A percentile compares a stretch with the other conserved stretches of the same genome.
These are phyloP conservation scores for Antedon mediterranea DNA, from an alignment of 53 echinoderm and acorn worm species.

Conservation along the genomic window DNA sequence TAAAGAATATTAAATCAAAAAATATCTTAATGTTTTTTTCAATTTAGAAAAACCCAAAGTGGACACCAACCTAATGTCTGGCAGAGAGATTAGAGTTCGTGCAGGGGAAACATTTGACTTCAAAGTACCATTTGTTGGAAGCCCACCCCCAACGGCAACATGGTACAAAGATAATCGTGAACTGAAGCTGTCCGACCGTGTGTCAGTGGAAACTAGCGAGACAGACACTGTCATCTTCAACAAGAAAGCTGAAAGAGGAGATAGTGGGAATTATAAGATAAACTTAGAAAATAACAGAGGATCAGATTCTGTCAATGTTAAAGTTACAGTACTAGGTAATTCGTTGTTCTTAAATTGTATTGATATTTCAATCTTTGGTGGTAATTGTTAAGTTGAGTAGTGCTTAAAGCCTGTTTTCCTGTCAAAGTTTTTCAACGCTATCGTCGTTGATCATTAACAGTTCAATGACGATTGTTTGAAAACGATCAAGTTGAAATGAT, in stretches of 20 bases:
- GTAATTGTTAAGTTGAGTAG: too few species aligned
- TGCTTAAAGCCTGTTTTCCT: too few species aligned
- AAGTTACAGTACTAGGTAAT: constrained; percentile 77
- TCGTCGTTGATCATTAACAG: too few species aligned
- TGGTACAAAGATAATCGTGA: constrained; percentile 90
- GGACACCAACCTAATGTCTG: constrained; percentile 26
- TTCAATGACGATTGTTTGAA: too few species aligned
- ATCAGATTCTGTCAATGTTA: constrained; percentile 43
- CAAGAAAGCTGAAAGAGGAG: constrained; percentile 48
- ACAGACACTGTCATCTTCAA: constrained; percentile 26
- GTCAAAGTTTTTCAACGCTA: too few species aligned
- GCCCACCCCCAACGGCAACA: constrained; percentile 55
- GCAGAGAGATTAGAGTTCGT: constrained; percentile 54
- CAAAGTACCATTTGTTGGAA: constrained; percentile 60
- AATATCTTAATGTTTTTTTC: not conserved
- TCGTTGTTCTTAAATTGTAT: not conserved
- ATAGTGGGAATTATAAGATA: constrained; percentile 65
- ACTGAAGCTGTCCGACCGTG: constrained; percentile 17
- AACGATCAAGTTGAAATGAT: too few species aligned
- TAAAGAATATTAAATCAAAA: too few species aligned
- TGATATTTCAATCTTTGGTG: too few species aligned
- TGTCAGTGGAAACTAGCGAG: constrained; percentile 49
- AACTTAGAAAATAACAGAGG: constrained; percentile 78
- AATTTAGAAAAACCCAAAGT: constrained; percentile 61
- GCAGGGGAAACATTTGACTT: constrained; percentile 61